Evolutionary conservation across 2,888 invertebrate genomes (phyloP).

Genomic region (Conops quadrifasciatus): DNA sequence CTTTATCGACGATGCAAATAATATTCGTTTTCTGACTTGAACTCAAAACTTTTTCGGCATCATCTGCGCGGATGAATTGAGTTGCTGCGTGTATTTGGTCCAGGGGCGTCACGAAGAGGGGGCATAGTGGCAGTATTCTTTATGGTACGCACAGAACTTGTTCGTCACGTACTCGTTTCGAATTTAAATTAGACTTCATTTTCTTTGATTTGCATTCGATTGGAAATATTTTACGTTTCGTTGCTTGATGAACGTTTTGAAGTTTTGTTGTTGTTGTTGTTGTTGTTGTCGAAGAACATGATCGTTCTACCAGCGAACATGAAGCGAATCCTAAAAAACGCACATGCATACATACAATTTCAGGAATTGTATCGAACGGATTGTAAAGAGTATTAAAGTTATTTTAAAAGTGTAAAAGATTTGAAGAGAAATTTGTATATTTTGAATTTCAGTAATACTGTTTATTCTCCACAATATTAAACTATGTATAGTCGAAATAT

Average conservation of each 20-base stretch:
- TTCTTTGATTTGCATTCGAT: constrained; percentile 21
- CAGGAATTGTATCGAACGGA: too few species aligned
- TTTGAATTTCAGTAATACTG: too few species aligned
- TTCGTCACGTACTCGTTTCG: constrained; percentile 24
- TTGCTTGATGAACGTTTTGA: not conserved
- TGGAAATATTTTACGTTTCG: constrained; percentile 18
- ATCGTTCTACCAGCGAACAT: not conserved
- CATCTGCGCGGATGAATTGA: not conserved
- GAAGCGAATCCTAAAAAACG: too few species aligned
- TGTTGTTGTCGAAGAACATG: not conserved
- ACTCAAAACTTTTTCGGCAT: not conserved
- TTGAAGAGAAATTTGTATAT: too few species aligned
- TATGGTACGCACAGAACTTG: not conserved
- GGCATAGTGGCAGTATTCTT: not conserved
- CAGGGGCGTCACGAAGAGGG: not conserved
- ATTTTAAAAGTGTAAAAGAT: too few species aligned
- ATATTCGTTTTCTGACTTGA: constrained; percentile 20
- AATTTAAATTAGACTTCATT: constrained; percentile 29
- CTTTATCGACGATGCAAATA: constrained; percentile 34
- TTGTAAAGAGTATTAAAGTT: too few species aligned
- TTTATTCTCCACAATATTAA: too few species aligned
- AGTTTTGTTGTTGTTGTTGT: not conserved
- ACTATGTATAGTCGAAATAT: too few species aligned
- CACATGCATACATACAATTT: too few species aligned
- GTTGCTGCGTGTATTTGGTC: not conserved